Percentiles rank a stretch among this genome's conserved stretches.
Evolutionary conservation across 2,113 vertebrate species (phyloP).

Genomic region (Melierax canorus): DNA sequence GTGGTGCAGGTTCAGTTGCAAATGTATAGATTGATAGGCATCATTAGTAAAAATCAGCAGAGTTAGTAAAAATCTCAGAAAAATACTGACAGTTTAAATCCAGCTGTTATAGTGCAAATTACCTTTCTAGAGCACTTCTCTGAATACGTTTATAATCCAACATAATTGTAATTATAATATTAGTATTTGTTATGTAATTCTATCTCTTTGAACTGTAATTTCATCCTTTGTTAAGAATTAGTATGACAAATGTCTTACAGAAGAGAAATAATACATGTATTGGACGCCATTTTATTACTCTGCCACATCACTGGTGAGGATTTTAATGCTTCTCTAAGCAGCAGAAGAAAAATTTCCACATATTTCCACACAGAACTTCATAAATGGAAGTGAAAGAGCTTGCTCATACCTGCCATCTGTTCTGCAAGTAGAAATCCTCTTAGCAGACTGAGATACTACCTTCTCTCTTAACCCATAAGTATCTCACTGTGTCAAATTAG

Average conservation of each 20-base stretch:
- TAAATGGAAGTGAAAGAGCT: not conserved
- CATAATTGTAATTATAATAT: not conserved
- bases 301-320: not conserved
- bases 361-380: not conserved
- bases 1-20: not conserved
- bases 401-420: not conserved
- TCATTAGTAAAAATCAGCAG: not conserved
- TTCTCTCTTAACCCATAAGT: not conserved
- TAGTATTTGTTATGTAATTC: not conserved
- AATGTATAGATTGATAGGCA: not conserved
- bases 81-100: not conserved
- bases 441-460: not conserved
- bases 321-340: not conserved
- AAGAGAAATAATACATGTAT: not conserved
- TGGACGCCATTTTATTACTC: not conserved
- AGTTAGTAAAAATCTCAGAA: not conserved
- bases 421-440: conserved; percentile 19
- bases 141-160: not conserved
- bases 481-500: not conserved
- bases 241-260: not conserved
- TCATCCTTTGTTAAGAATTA: not conserved
- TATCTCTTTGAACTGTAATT: not conserved
- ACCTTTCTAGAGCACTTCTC: not conserved
- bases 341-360: not conserved
- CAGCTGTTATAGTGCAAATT: not conserved